phyloP scores from a whole-genome alignment of 2,888 invertebrate species.

The Ernsta delagoae region DNA sequence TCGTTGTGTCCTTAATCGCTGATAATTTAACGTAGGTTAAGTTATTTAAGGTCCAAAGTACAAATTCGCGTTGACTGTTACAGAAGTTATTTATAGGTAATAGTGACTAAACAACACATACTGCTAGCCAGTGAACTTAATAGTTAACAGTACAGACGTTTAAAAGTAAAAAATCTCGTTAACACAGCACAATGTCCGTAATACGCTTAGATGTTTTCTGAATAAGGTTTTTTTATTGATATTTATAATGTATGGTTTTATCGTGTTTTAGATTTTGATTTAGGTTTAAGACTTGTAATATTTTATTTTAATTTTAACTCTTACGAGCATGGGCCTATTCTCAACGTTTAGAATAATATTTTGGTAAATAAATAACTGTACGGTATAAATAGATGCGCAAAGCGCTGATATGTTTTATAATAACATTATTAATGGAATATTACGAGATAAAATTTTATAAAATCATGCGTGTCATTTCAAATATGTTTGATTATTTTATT shows the following conservation, averaged over 20 bases:
- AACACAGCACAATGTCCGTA: conserved; percentile 64
- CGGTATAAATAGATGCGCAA: conserved; percentile 10
- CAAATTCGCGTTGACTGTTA: conserved; percentile 58
- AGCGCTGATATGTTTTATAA: conserved; percentile 11
- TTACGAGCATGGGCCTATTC: conserved; percentile 36
- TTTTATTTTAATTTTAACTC: conserved; percentile 41
- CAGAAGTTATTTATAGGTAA: conserved; percentile 39
- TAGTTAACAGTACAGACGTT: conserved; percentile 8
- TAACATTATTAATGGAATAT: no score
- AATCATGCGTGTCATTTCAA: conserved; percentile 11
- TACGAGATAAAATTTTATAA: no score
- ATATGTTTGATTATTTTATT: not conserved
- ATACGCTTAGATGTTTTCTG: conserved; percentile 68
- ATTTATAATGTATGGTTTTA: conserved; percentile 56
- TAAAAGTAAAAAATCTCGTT: conserved; percentile 37
- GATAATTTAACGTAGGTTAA: conserved; percentile 41
- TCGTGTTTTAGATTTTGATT: conserved; percentile 54
- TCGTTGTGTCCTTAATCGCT: conserved; percentile 49
- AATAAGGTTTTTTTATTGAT: conserved; percentile 51
- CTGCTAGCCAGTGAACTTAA: conserved; percentile 39
- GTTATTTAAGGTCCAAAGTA: conserved; percentile 62
- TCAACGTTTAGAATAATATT: conserved; percentile 12
- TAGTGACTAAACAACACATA: conserved; percentile 20
- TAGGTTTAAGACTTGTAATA: conserved; percentile 56
- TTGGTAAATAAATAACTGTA: conserved; percentile 12